Base-by-base conservation (phyloP, 2,797 vertebrate species). In the Melanotaenia parkinsoni region DNA sequence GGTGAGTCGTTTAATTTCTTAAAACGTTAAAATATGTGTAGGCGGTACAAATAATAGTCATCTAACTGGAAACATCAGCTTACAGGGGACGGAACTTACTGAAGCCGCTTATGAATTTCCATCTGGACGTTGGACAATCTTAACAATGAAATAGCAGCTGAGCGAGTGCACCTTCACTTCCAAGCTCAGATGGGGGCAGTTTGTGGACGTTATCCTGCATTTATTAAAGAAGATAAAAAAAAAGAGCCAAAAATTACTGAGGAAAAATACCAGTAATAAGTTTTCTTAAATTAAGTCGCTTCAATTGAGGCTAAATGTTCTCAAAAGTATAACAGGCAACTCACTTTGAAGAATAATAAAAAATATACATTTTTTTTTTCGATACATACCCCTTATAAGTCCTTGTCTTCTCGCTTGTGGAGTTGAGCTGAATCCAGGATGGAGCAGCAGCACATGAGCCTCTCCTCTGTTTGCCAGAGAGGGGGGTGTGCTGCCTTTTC, bases 401-500 rank as follows among this genome's bases (percentile, higher is more conserved):
- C 68, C 77, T 16, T 66, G 72, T 79, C 68, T 63, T 45, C 78
- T 68, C 66, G 73, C 67, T 78, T 56, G 68, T 62, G 40, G 61
- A 60, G 88, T 70, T 77, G 72, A 77, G 87, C 54, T 72, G 83
- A 79, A 76, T 89, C 86, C 84, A 69, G 85, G 88, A 82, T 88
- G 80, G 75, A 91, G 80, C 81, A 74, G 82, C 80, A 70, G 45
- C 82, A 72, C 87, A 77, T 47, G 80, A 82, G 80, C 66, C 76
- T 81, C 79, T 75, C 74, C 79, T 84, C 78, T 87, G 80, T 86
- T 81, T 77, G 82, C 73, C 87, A 82, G 78, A 72, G 90, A 88
- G 89, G 84, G 79, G 81, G 79, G 81, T 84, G 88, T 80, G 87
- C 84, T 82, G 81, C 81, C 70, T 85, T 87, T 85, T 88, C 86